These are phyloP conservation scores for Scylla paramamosain DNA, from an alignment of 1,140 invertebrate genomes.

Conservation along the genomic window DNA sequence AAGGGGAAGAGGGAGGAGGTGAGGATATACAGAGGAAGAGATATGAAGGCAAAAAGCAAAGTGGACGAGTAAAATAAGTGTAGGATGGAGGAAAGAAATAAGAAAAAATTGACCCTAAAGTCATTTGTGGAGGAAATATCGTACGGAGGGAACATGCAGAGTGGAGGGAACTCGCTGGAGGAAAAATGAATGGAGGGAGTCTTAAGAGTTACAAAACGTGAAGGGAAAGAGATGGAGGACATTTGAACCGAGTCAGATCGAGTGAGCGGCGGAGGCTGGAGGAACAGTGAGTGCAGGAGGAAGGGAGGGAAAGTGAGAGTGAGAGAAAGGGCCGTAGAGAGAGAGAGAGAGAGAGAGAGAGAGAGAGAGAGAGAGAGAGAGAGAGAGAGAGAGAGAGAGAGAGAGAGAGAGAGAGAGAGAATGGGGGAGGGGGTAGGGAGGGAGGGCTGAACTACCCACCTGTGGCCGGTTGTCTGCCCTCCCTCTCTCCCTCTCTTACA, in stretches of 20 bases:
- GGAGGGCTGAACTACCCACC: neutral
- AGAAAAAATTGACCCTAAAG: neutral
- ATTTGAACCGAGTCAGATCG: neutral
- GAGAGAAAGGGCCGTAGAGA: too few relatives aligned
- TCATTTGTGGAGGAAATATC: constrained; percentile 22
- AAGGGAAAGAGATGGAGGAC: neutral
- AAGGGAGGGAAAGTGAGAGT: neutral
- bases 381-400: constrained; percentile 54
- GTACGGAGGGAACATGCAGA: constrained; percentile 4
- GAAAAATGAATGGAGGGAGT: constrained; percentile 11
- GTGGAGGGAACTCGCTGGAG: neutral
- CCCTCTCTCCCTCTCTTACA: neutral
- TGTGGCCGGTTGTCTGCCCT: neutral
- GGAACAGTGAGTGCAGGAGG: neutral
- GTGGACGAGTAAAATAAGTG: neutral
- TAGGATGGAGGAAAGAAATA: constrained; percentile 1
- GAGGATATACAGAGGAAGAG: neutral
- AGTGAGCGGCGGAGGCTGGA: constrained; percentile 15
- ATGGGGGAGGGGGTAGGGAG: neutral
- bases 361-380: constrained; percentile 4
- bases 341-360: constrained; percentile 53
- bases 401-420: constrained; percentile 13
- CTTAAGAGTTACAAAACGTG: constrained; percentile 1
- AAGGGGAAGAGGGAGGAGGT: constrained; percentile 14
- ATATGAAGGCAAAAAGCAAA: neutral